These are phyloP conservation scores for Oscarella lobularis DNA, from an alignment of 37 sponge, comb jelly and placozoan species.

Conservation along the genomic window DNA sequence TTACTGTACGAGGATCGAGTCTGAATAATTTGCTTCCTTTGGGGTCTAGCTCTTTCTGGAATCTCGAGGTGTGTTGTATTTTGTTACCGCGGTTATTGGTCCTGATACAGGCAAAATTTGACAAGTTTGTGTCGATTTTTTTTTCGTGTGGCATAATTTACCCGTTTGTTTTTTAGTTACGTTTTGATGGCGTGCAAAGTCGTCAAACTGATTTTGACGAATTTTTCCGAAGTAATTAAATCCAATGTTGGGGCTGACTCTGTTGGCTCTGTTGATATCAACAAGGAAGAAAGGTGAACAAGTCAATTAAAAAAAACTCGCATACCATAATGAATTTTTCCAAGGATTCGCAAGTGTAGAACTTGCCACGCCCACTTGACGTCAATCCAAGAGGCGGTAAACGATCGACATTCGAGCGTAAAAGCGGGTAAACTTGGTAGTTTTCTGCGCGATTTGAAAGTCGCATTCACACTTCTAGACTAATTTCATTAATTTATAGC, in stretches of 20 bases:
- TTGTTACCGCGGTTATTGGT: neutral
- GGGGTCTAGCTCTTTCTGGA: neutral
- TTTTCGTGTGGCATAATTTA: neutral
- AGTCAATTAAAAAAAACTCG: neutral
- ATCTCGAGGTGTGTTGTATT: neutral
- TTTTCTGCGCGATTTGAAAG: neutral
- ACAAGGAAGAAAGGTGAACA: neutral
- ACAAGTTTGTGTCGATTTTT: neutral
- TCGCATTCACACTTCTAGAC: neutral
- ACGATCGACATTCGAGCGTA: neutral
- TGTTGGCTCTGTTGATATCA: neutral
- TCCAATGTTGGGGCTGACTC: neutral
- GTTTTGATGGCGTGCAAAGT: neutral
- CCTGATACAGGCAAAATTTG: neutral
- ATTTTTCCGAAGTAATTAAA: neutral
- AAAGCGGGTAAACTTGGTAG: neutral
- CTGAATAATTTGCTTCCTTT: neutral
- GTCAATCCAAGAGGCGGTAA: neutral
- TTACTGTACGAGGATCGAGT: neutral
- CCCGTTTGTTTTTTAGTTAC: neutral
- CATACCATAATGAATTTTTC: neutral
- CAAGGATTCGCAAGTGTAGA: neutral
- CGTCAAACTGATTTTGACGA: neutral
- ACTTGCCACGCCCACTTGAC: neutral
- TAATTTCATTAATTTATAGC: neutral